Evolutionary conservation across 2,888 invertebrate genomes (phyloP).

Genomic region (Drosophila niveifrons): DNA sequence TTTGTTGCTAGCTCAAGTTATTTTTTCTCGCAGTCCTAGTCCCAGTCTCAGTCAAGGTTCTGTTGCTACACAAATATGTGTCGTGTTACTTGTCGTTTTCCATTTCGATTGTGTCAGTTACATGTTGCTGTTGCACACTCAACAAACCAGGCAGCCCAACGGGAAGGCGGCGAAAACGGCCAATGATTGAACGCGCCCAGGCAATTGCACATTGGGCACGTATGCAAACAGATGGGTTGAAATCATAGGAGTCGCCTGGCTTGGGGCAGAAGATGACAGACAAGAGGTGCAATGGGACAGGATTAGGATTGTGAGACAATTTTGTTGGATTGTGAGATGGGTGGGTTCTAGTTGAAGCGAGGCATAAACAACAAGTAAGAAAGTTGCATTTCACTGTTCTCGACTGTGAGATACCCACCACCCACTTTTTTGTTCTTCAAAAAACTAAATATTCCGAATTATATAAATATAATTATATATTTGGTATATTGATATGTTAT

Average conservation of each 20-base stretch:
- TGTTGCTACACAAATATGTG: conserved; percentile 46
- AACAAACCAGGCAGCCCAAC: conserved; percentile 26
- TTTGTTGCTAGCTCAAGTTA: conserved; percentile 51
- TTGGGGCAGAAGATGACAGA: background rate
- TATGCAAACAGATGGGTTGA: conserved; percentile 69
- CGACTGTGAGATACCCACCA: too few species aligned
- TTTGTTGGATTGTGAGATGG: conserved; percentile 46
- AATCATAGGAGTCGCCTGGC: background rate
- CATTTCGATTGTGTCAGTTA: conserved; percentile 81
- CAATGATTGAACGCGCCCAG: conserved; percentile 70
- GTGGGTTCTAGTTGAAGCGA: background rate
- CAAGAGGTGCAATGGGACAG: background rate
- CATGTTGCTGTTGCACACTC: conserved; percentile 65
- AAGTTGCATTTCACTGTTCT: too few species aligned
- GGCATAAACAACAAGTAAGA: conserved; percentile 36
- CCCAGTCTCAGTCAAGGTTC: background rate
- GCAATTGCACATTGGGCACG: conserved; percentile 80
- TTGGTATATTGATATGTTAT: too few species aligned
- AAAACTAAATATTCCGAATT: too few species aligned
- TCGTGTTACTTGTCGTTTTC: conserved; percentile 77
- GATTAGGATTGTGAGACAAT: conserved; percentile 56
- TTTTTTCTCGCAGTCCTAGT: conserved; percentile 36
- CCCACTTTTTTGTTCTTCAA: too few species aligned
- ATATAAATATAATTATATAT: too few species aligned
- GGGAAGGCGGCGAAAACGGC: conserved; percentile 31